Conservation (phyloP, 2,113 vertebrate genomes). For the Mobula birostris region DNA sequence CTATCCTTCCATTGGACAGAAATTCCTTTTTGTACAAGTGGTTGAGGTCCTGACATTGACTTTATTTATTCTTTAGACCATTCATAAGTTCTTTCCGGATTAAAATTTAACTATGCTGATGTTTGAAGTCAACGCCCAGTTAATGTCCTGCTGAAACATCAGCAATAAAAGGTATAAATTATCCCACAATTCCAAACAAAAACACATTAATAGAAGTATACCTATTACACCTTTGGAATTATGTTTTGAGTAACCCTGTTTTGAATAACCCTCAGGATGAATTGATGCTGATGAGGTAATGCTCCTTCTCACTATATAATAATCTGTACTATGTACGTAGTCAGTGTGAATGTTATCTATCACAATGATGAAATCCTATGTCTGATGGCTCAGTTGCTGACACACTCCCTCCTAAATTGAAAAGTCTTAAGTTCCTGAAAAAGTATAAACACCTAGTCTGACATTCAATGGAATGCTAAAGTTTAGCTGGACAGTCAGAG, state of each 20-base stretch:
- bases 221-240: background rate
- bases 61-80: background rate
- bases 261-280: background rate
- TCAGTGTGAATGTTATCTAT: background rate
- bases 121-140: background rate
- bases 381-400: too few relatives aligned
- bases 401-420: too few relatives aligned
- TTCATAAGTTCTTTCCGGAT: background rate
- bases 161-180: background rate
- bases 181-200: background rate
- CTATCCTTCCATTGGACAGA: background rate
- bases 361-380: background rate
- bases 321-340: background rate
- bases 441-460: too few relatives aligned
- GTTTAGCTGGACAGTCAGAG: too few relatives aligned
- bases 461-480: too few relatives aligned
- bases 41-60: background rate
- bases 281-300: background rate
- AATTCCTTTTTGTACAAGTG: background rate
- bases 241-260: too few relatives aligned
- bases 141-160: background rate
- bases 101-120: background rate
- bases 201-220: background rate
- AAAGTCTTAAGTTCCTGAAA: too few relatives aligned
- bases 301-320: background rate